A percentile compares a stretch with the other conserved stretches of the same genome.
phyloP scores from a whole-genome alignment of 1,140 invertebrate genomes.

The Sarcophaga bullata region DNA sequence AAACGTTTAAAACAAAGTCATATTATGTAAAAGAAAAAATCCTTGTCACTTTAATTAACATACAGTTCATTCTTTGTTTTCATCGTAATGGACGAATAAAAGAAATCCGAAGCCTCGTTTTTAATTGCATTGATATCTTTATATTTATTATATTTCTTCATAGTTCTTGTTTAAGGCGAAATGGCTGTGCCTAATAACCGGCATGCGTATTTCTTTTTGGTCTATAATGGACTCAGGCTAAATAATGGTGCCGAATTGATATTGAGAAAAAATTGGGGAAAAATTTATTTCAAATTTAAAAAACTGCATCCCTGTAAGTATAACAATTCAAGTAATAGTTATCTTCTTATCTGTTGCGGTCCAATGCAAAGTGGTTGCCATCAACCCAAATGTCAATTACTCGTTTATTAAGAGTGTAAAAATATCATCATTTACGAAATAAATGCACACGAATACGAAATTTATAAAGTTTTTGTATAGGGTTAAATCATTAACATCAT shows the following conservation, averaged over 20 bases:
- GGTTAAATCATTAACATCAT: too few relatives aligned
- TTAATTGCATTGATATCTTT: slow-evolving; percentile 30
- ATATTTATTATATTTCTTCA: slow-evolving; percentile 2
- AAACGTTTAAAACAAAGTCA: neutral
- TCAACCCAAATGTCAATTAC: too few relatives aligned
- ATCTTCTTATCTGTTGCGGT: too few relatives aligned
- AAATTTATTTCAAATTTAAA: slow-evolving; percentile 91
- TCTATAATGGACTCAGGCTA: slow-evolving; percentile 96
- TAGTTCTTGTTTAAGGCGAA: slow-evolving; percentile 74
- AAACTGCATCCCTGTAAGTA: slow-evolving; percentile 87
- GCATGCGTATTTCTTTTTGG: slow-evolving; percentile 96
- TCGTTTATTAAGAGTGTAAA: too few relatives aligned
- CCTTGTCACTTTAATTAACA: too few relatives aligned
- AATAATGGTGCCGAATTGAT: slow-evolving; percentile 94
- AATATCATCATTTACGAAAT: too few relatives aligned
- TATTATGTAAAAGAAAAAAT: too few relatives aligned
- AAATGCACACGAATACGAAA: too few relatives aligned
- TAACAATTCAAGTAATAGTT: neutral
- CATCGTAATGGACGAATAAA: slow-evolving; percentile 22
- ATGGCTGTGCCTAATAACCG: slow-evolving; percentile 92
- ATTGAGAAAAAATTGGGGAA: slow-evolving; percentile 86
- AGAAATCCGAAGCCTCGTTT: slow-evolving; percentile 42
- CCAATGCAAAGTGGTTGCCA: too few relatives aligned
- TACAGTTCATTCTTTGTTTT: too few relatives aligned
- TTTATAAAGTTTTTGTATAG: too few relatives aligned